A percentile compares a stretch with the other conserved stretches of the same genome.
These are phyloP conservation scores for Scartelaos histophorus DNA, from an alignment of 2,113 vertebrate species.

Conservation along the genomic window DNA sequence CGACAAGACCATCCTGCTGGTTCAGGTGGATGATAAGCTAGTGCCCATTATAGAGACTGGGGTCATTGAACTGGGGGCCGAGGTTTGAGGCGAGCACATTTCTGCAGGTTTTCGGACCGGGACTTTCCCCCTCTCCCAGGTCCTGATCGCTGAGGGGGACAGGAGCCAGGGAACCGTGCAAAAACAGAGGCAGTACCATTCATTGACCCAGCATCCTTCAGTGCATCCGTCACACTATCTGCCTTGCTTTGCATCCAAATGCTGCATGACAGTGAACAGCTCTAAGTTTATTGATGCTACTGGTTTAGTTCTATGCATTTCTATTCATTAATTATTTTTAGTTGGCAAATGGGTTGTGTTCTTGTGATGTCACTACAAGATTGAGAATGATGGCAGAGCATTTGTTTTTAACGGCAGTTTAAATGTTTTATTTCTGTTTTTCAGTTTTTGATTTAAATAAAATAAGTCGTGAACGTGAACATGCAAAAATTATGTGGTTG, in stretches of 20 bases:
- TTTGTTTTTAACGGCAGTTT: too few species aligned
- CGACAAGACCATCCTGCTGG: slow-evolving; percentile 98
- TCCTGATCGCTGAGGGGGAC: slow-evolving; percentile 62
- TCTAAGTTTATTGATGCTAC: slow-evolving; percentile 73
- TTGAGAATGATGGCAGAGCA: not conserved
- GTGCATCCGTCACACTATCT: slow-evolving; percentile 52
- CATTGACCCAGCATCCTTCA: slow-evolving; percentile 40
- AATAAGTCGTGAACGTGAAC: too few species aligned
- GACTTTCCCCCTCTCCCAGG: slow-evolving; percentile 55
- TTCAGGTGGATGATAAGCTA: slow-evolving; percentile 98
- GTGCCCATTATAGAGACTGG: slow-evolving; percentile 96
- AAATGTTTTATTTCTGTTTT: too few species aligned
- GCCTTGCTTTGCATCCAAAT: slow-evolving; percentile 76
- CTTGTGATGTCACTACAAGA: not conserved
- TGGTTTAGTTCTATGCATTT: slow-evolving; percentile 87
- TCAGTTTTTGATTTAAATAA: too few species aligned
- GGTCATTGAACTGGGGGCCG: slow-evolving; percentile 95
- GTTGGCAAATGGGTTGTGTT: slow-evolving; percentile 35
- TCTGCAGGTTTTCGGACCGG: slow-evolving; percentile 64
- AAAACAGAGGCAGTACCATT: slow-evolving; percentile 56
- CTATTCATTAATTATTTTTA: slow-evolving; percentile 74
- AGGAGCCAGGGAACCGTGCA: slow-evolving; percentile 71
- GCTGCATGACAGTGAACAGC: slow-evolving; percentile 86
- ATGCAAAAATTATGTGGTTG: not conserved
- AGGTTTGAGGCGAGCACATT: slow-evolving; percentile 84